Evolutionary conservation across 2,113 vertebrate genomes (phyloP).

Genomic region (Pipra filicauda): DNA sequence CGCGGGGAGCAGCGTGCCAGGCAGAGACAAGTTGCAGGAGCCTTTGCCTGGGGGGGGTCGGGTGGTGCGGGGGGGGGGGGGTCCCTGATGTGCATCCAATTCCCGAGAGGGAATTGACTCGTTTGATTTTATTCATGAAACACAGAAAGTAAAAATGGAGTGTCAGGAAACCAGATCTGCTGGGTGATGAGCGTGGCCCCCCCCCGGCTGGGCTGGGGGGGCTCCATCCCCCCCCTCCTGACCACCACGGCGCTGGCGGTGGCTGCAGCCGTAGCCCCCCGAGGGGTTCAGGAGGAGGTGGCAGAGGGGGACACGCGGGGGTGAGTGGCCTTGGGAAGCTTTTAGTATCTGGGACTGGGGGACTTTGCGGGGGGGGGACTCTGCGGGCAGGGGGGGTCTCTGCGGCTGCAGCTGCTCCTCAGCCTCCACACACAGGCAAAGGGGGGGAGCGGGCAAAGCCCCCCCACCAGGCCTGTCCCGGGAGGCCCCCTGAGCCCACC

Average conservation of each 20-base stretch:
- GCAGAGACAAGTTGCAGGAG: not conserved
- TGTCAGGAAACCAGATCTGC: slow-evolving; percentile 39
- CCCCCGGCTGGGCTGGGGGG: not conserved
- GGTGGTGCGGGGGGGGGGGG: not conserved
- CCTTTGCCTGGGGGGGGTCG: slow-evolving; percentile 9
- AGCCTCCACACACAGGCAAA: not conserved
- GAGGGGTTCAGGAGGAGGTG: not conserved
- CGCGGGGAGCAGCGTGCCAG: not conserved
- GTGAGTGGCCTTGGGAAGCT: not conserved
- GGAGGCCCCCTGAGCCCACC: not conserved
- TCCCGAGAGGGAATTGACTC: slow-evolving; percentile 1
- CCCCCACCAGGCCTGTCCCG: not conserved
- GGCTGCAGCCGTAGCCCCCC: not conserved
- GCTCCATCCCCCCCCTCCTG: not conserved
- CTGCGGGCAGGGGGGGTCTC: not conserved
- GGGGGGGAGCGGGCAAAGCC: not conserved
- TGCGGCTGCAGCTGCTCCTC: not conserved
- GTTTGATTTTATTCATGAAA: slow-evolving; percentile 59
- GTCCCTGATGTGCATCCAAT: slow-evolving; percentile 29
- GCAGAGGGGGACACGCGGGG: not conserved
- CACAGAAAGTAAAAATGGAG: slow-evolving; percentile 63
- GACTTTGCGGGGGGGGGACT: not conserved
- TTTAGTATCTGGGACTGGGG: not conserved
- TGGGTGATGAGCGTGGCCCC: not conserved
- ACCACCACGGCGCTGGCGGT: not conserved